phyloP scores from a whole-genome alignment of 1,140 invertebrate genomes.

The Temnothorax longispinosus region DNA sequence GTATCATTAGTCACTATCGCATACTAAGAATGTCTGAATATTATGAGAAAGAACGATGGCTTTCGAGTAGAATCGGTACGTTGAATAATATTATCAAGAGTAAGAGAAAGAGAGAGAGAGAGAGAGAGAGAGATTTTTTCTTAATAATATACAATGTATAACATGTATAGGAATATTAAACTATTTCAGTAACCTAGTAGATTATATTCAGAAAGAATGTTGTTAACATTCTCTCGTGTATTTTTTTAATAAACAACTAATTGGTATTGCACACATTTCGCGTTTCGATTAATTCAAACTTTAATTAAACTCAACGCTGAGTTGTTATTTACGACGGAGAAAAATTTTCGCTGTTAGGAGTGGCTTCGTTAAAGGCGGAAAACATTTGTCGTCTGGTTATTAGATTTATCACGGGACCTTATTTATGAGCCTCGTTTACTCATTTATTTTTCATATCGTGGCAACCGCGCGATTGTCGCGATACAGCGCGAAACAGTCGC shows the following conservation, averaged over 20 bases:
- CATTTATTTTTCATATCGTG: conserved; percentile 18
- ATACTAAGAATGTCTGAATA: not conserved
- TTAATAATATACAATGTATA: not conserved
- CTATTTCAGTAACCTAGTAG: not conserved
- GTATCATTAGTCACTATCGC: not conserved
- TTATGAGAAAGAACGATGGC: not conserved
- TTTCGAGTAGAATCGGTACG: not conserved
- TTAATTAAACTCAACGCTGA: conserved; percentile 7
- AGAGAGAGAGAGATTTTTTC: not conserved
- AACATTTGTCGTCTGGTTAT: conserved; percentile 30
- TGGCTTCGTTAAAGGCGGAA: conserved; percentile 10
- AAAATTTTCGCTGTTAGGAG: conserved; percentile 21
- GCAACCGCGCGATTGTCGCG: conserved; percentile 15
- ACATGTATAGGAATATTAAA: not conserved
- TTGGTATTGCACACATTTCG: not conserved
- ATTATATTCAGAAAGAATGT: not conserved
- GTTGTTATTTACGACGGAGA: not conserved
- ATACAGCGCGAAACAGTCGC: conserved; percentile 5
- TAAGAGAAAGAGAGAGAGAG: not conserved
- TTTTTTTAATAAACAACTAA: not conserved
- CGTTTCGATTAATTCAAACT: conserved; percentile 9
- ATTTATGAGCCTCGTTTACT: conserved; percentile 28
- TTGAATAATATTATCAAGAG: not conserved
- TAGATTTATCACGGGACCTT: conserved; percentile 6
- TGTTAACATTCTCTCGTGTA: not conserved